phyloP scores from a whole-genome alignment of 2,888 invertebrate genomes.

The Esperia sulphurella region DNA sequence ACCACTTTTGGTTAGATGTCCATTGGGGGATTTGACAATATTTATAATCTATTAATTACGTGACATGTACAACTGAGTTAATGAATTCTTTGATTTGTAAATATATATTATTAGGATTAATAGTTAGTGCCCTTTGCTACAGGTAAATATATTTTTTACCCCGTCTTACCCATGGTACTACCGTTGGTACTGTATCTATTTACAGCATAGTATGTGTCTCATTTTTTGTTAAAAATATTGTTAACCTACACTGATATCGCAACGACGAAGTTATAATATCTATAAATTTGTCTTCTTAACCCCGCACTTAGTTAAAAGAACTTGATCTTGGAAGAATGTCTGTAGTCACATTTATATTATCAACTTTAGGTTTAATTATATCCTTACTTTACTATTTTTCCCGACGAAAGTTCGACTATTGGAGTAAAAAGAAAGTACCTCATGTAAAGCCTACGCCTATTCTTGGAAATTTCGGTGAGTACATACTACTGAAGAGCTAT shows the following conservation, averaged over 20 bases:
- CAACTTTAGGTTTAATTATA: neutral
- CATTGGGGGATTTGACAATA: too few species aligned
- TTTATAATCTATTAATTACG: too few species aligned
- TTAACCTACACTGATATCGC: neutral
- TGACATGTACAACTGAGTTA: too few species aligned
- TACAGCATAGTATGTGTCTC: too few species aligned
- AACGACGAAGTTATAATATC: neutral
- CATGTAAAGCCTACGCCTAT: conserved; percentile 22
- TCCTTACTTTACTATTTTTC: neutral
- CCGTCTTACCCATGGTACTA: too few species aligned
- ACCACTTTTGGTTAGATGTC: too few species aligned
- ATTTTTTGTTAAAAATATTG: neutral
- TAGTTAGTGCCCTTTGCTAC: too few species aligned
- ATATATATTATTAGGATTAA: too few species aligned
- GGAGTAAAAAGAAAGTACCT: conserved; percentile 27
- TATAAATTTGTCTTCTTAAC: neutral
- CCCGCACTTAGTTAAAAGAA: neutral
- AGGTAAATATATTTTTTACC: too few species aligned
- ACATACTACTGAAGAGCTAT: conserved; percentile 21
- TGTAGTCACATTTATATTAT: neutral
- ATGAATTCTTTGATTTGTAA: too few species aligned
- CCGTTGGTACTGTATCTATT: too few species aligned
- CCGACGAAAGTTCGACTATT: conserved; percentile 23
- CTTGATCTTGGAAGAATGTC: neutral
- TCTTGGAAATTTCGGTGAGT: conserved; percentile 30